Evolutionary conservation across 2,888 invertebrate genomes (phyloP).

Genomic region (Agrochola macilenta): DNA sequence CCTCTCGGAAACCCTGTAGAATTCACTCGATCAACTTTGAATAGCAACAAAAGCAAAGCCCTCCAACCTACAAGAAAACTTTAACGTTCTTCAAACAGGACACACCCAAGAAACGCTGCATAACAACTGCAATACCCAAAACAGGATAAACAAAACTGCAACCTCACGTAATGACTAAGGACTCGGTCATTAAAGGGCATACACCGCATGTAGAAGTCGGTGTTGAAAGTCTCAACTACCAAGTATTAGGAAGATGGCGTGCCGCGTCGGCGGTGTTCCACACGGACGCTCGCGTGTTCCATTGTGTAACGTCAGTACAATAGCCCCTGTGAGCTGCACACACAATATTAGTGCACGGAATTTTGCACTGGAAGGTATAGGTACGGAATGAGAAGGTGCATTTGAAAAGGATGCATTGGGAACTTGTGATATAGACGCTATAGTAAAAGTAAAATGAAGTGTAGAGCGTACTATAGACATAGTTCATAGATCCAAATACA

Average conservation of each 20-base stretch:
- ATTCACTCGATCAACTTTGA: neutral
- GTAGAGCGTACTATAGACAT: neutral
- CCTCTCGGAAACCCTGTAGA: neutral
- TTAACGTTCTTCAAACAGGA: slow-evolving; percentile 4
- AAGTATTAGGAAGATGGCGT: slow-evolving; percentile 58
- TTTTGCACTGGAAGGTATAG: slow-evolving; percentile 50
- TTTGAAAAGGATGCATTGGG: slow-evolving; percentile 5
- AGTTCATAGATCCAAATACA: neutral
- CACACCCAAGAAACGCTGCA: slow-evolving; percentile 12
- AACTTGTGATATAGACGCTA: neutral
- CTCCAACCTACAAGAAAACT: neutral
- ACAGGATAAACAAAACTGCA: slow-evolving; percentile 24
- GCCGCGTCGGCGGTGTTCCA: slow-evolving; percentile 60
- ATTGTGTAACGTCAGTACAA: slow-evolving; percentile 75
- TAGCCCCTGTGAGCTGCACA: slow-evolving; percentile 57
- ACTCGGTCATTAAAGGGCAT: slow-evolving; percentile 37
- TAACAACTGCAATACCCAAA: slow-evolving; percentile 26
- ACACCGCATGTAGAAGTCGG: slow-evolving; percentile 32
- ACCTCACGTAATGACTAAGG: slow-evolving; percentile 28
- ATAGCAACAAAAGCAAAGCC: neutral
- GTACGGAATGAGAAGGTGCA: slow-evolving; percentile 27
- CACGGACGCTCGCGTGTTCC: slow-evolving; percentile 71
- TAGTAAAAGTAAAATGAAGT: neutral
- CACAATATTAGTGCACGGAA: slow-evolving; percentile 49
- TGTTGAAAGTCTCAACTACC: slow-evolving; percentile 58